Evolutionary conservation across 2,113 vertebrate genomes (phyloP).

Genomic region (Balaeniceps rex): DNA sequence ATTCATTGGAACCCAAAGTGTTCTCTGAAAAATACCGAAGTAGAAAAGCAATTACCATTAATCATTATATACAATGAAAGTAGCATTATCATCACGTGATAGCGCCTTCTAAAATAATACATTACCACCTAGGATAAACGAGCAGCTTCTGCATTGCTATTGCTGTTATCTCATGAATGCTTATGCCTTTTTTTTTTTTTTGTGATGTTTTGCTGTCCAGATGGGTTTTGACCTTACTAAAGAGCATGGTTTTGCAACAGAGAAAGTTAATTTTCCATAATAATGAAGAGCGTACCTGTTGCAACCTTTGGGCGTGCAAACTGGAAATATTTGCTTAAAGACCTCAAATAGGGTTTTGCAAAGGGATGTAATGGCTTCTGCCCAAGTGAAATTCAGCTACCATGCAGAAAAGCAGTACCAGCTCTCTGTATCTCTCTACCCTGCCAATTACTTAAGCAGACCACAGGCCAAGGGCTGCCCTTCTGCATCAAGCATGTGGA

Average conservation of each 20-base stretch:
- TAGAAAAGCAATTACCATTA: conserved; percentile 68
- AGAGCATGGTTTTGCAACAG: neutral
- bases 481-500: neutral
- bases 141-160: neutral
- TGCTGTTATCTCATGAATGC: neutral
- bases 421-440: neutral
- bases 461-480: neutral
- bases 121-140: neutral
- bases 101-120: conserved; percentile 3
- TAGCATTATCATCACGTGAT: conserved; percentile 38
- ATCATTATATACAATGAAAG: conserved; percentile 57
- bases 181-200: neutral
- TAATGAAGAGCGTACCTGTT: neutral
- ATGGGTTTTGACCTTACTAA: neutral
- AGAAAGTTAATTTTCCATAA: neutral
- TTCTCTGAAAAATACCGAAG: conserved; percentile 51
- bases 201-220: neutral
- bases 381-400: neutral
- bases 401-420: neutral
- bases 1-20: conserved; percentile 49
- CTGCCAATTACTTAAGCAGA: neutral
- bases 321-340: neutral
- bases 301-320: neutral
- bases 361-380: neutral
- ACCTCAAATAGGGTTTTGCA: neutral